These are phyloP conservation scores for Geodia barretti DNA, from an alignment of 37 sponge, comb jelly and placozoan genomes.

Conservation along the genomic window DNA sequence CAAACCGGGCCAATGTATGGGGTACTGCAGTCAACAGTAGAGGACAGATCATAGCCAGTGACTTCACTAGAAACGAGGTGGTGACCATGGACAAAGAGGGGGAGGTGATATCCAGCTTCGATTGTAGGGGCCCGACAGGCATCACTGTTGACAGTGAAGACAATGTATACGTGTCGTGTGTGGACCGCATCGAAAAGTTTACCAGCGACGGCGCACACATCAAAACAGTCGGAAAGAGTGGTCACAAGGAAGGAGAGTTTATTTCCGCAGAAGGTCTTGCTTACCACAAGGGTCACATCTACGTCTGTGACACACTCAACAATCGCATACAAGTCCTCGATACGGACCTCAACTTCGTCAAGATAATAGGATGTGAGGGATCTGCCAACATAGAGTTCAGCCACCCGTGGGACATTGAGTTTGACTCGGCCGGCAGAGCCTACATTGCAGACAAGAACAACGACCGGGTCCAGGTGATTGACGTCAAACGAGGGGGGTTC, in stretches of 20 bases:
- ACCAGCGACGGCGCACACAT: neutral
- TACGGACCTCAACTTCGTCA: neutral
- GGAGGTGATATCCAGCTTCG: too few species aligned
- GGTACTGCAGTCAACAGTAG: neutral
- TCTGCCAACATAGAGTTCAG: neutral
- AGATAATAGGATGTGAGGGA: neutral
- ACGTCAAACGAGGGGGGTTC: neutral
- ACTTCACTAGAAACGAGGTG: neutral
- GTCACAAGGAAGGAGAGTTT: neutral
- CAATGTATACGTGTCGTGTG: neutral
- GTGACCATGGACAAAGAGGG: neutral
- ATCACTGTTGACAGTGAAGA: neutral
- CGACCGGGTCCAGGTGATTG: neutral
- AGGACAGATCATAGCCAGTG: neutral
- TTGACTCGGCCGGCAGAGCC: neutral
- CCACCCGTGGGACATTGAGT: neutral
- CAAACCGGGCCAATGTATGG: neutral
- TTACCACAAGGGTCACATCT: neutral
- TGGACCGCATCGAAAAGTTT: neutral
- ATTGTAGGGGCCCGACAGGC: neutral
- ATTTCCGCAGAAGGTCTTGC: neutral
- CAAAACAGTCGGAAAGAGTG: neutral
- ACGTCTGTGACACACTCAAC: neutral
- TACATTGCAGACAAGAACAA: neutral
- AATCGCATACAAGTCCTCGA: neutral